These are phyloP conservation scores for Sweltsa coloradensis DNA, from an alignment of 1,140 invertebrate species.

Conservation along the genomic window DNA sequence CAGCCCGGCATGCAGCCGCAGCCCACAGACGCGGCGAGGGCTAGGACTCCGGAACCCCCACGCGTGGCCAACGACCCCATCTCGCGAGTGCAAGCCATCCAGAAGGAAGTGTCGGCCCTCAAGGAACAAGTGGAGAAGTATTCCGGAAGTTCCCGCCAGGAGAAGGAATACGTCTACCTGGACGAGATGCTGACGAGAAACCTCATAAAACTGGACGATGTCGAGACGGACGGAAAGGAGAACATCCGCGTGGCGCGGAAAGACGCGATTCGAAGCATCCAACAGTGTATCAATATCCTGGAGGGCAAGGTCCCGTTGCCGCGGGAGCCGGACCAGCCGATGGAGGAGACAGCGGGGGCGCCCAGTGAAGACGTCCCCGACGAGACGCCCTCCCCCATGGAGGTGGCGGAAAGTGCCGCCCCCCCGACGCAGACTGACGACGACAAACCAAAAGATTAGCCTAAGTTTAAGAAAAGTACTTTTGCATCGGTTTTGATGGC, in stretches of 20 bases:
- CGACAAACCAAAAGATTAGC: too few species aligned
- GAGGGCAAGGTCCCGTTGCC: constrained; percentile 45
- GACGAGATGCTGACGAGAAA: constrained; percentile 93
- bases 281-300: constrained; percentile 68
- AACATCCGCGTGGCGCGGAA: constrained; percentile 74
- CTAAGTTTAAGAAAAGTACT: too few species aligned
- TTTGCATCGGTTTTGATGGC: too few species aligned
- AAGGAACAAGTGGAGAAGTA: constrained; percentile 68
- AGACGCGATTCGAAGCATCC: constrained; percentile 77
- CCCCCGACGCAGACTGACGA: too few species aligned
- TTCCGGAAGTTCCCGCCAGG: constrained; percentile 50
- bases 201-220: constrained; percentile 79
- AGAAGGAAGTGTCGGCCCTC: constrained; percentile 66
- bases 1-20: constrained; percentile 5
- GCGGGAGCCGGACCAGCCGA: constrained; percentile 13
- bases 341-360: too few species aligned
- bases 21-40: constrained; percentile 24
- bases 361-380: too few species aligned
- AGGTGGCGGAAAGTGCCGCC: too few species aligned
- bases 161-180: constrained; percentile 77
- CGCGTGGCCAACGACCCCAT: constrained; percentile 50
- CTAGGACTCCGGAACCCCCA: constrained; percentile 24
- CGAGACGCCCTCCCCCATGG: too few species aligned
- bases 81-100: constrained; percentile 63
- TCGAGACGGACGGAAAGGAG: constrained; percentile 83